These are phyloP conservation scores for Helicoverpa zea DNA, from an alignment of 1,140 invertebrate species.

Conservation along the genomic window DNA sequence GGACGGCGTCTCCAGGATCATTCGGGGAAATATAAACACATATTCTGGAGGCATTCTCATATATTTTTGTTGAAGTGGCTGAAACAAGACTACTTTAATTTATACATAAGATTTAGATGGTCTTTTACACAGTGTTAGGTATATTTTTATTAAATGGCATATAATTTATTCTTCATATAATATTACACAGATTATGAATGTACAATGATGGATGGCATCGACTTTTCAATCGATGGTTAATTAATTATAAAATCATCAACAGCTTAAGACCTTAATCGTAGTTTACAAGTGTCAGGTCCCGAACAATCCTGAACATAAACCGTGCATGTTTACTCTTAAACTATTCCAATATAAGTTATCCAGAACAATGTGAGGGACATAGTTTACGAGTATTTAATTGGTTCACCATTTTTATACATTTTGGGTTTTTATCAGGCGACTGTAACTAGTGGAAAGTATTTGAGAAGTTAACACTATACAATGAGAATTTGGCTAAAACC, in stretches of 20 bases:
- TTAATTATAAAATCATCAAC: neutral
- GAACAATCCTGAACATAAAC: conserved; percentile 61
- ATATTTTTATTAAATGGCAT: conserved; percentile 23
- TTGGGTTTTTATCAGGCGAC: conserved; percentile 28
- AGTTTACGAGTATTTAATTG: conserved; percentile 54
- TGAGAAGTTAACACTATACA: conserved; percentile 5
- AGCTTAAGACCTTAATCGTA: neutral
- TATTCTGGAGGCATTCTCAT: conserved; percentile 29
- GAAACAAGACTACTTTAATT: conserved; percentile 17
- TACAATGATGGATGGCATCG: conserved; percentile 33
- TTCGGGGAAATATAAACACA: conserved; percentile 37
- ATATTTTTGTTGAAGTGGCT: conserved; percentile 14
- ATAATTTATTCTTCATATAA: conserved; percentile 19
- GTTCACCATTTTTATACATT: conserved; percentile 43
- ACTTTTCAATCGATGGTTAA: conserved; percentile 15
- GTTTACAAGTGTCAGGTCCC: conserved; percentile 17
- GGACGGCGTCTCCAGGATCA: conserved; percentile 36
- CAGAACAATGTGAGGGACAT: conserved; percentile 79
- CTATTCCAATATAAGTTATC: conserved; percentile 85
- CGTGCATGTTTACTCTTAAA: conserved; percentile 71
- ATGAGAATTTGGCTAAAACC: conserved; percentile 19
- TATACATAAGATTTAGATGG: conserved; percentile 35
- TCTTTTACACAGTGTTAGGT: conserved; percentile 9
- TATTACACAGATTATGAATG: conserved; percentile 15
- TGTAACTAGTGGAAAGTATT: conserved; percentile 9